Base-by-base conservation (phyloP, 2,888 invertebrate genomes). In the Isotomurus palustris region DNA sequence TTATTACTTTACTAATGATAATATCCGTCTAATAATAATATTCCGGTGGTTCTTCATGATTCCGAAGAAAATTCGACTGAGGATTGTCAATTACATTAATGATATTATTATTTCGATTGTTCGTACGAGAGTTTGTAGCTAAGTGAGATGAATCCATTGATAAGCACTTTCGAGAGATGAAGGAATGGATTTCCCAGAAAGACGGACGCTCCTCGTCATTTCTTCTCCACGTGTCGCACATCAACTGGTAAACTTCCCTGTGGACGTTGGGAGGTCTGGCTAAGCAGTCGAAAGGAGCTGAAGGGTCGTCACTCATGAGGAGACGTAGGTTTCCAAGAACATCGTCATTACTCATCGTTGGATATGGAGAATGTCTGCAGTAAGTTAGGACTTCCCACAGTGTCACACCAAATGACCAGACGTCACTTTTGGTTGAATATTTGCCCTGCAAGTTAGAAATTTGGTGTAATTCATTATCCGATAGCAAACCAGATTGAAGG, bases 211-310 rank as follows among this genome's bases (percentile, higher is more conserved):
- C 86, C 53, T 81, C 80, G 50, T 88, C 86, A 71, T 86, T 84
- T 53, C 88, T 80, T 71, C 87, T 86, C 91, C 92, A 93, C 77
- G 92, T 93, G 76, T 91, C 91, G 71, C 85, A 84, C 88, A 93
- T 90, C 70, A 92, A 82, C 75, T 90, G 91, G 79, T 88, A 91
- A 62, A 93, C 87, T 76, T 93, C 91, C 66, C 87, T 81, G 8
- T 53, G 53, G 76, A 91, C 91, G 60, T 84, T 82, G 41, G 83
- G 79, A 14, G 89, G 91, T 68, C 85, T 79, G 67, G 80, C 79
- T 55, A 78, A 77, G 6, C 79, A 79, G 66, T 78, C 78, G 70
- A 78, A 78, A 21, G 65, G 64, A 2, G 64, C 69, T 22, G 49
- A 45, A 14, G 66, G 66, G 28, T 67, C 81, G 75, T 86, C 77